These are phyloP conservation scores for Argya squamiceps DNA, from an alignment of 2,797 vertebrate genomes.

Conservation along the genomic window DNA sequence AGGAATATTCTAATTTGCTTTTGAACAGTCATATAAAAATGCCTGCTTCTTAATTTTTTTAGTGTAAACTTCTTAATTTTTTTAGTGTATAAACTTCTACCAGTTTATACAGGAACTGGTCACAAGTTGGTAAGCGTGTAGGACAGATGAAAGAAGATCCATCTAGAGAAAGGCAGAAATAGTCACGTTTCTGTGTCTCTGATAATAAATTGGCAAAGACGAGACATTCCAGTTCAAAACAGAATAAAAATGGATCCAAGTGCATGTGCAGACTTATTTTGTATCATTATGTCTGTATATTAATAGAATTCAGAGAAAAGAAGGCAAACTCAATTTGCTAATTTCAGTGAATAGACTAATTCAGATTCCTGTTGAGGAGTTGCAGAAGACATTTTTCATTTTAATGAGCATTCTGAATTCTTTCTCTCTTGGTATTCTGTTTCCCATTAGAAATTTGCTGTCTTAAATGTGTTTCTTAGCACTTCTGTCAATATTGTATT, in stretches of 20 bases:
- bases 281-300: neutral
- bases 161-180: neutral
- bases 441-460: neutral
- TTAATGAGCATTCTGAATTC: neutral
- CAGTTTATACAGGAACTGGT: neutral
- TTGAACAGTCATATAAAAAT: neutral
- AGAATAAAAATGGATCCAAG: neutral
- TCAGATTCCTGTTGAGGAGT: conserved; percentile 7
- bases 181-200: neutral
- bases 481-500: neutral
- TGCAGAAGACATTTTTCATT: neutral
- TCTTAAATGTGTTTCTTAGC: neutral
- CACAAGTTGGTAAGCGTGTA: neutral
- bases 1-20: neutral
- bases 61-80: neutral
- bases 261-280: neutral
- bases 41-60: neutral
- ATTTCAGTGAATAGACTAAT: conserved; percentile 18
- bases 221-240: neutral
- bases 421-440: neutral
- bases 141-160: neutral
- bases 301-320: conserved; percentile 28
- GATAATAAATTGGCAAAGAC: neutral
- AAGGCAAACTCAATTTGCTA: conserved; percentile 1
- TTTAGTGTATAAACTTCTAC: neutral